Percentiles rank a stretch among this genome's conserved stretches.
Conservation (phyloP, 2,113 vertebrate genomes). For the Oncorhynchus tshawytscha region DNA sequence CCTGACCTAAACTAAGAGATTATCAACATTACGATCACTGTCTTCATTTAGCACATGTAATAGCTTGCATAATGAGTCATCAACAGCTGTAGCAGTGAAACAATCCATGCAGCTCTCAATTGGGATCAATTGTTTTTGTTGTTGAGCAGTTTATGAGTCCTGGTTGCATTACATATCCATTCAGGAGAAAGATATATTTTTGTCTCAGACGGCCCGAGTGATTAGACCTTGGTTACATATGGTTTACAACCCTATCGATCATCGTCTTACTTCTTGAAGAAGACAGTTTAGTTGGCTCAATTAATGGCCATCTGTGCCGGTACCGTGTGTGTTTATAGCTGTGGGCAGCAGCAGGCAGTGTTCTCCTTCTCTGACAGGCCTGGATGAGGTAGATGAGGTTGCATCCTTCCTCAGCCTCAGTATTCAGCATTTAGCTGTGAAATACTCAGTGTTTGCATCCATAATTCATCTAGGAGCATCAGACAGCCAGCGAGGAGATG, state of each 20-base stretch:
- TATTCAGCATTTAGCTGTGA: neutral
- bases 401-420: neutral
- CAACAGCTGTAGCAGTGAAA: too few relatives aligned
- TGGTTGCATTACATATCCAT: neutral
- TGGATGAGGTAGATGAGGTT: neutral
- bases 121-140: neutral
- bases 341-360: too few relatives aligned
- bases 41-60: too few relatives aligned
- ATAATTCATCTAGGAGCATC: slow-evolving; percentile 3
- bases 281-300: too few relatives aligned
- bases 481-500: neutral
- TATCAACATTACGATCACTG: too few relatives aligned
- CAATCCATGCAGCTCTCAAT: neutral
- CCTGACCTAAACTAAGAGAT: too few relatives aligned
- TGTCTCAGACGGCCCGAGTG: neutral
- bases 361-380: neutral
- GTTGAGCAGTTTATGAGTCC: neutral
- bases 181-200: neutral
- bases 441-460: neutral
- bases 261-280: too few relatives aligned
- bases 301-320: too few relatives aligned
- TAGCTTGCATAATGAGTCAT: too few relatives aligned
- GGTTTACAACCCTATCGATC: neutral
- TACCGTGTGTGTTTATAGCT: too few relatives aligned
- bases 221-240: neutral